These are phyloP conservation scores for Calameuta pallipes DNA, from an alignment of 2,888 invertebrate species.

Conservation along the genomic window DNA sequence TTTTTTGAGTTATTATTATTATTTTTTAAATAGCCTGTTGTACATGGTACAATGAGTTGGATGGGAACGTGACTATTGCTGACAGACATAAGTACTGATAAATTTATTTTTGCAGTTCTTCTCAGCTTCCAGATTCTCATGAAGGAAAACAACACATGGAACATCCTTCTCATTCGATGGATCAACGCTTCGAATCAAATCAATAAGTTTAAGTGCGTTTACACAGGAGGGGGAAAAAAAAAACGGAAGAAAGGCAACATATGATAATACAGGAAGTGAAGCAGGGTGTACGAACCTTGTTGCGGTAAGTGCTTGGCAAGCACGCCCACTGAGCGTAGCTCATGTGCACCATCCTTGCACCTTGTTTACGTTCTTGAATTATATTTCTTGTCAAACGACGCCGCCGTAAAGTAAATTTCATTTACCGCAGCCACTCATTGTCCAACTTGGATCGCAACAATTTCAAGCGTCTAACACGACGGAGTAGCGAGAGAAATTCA, in stretches of 20 bases:
- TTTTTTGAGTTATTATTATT: too few species aligned
- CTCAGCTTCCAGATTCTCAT: neutral
- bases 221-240: neutral
- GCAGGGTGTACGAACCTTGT: slow-evolving; percentile 54
- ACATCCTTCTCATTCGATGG: neutral
- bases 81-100: neutral
- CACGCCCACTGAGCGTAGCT: slow-evolving; percentile 65
- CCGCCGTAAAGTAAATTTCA: neutral
- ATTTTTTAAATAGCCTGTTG: neutral
- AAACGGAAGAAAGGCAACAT: slow-evolving; percentile 4
- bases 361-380: neutral
- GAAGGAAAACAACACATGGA: neutral
- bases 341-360: slow-evolving; percentile 59
- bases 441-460: neutral
- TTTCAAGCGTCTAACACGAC: neutral
- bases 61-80: neutral
- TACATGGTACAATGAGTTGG: neutral
- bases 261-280: slow-evolving; percentile 15
- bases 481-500: neutral
- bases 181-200: neutral
- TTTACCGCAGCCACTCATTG: neutral
- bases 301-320: slow-evolving; percentile 63
- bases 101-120: neutral
- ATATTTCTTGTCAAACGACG: neutral
- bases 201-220: slow-evolving; percentile 6